phyloP scores from a whole-genome alignment of 2,113 vertebrate genomes.

The Zingel zingel region DNA sequence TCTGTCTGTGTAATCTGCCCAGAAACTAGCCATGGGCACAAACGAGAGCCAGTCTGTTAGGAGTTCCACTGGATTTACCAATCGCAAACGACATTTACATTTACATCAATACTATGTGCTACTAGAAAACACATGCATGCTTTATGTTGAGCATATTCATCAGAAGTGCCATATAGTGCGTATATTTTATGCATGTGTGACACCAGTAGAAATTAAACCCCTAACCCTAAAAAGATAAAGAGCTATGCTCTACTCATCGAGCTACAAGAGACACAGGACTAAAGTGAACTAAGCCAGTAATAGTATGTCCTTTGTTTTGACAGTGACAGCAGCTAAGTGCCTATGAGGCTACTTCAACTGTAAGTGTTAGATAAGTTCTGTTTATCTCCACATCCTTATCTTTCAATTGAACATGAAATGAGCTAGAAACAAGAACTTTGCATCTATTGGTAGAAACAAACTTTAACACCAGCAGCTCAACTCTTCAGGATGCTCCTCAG shows the following conservation, averaged over 20 bases:
- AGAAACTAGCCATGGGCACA: slow-evolving; percentile 72
- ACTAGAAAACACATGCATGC: slow-evolving; percentile 4
- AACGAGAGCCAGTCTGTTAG: slow-evolving; percentile 37
- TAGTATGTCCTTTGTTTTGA: background rate
- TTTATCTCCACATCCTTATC: slow-evolving; percentile 2
- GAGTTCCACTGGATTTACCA: slow-evolving; percentile 29
- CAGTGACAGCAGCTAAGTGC: background rate
- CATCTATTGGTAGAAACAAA: background rate
- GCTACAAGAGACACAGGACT: background rate
- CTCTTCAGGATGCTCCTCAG: background rate
- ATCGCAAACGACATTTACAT: slow-evolving; percentile 22
- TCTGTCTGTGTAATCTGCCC: slow-evolving; percentile 75
- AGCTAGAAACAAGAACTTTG: slow-evolving; percentile 11
- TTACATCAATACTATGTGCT: background rate
- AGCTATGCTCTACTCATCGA: background rate
- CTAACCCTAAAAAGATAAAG: slow-evolving; percentile 19
- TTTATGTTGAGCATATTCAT: background rate
- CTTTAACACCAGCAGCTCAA: background rate
- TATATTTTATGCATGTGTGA: slow-evolving; percentile 17
- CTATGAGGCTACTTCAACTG: background rate
- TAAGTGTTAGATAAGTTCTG: background rate
- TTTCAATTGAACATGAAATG: slow-evolving; percentile 19
- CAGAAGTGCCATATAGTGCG: background rate
- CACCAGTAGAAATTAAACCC: slow-evolving; percentile 15
- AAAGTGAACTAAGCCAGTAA: background rate